Conservation (phyloP, 2,888 invertebrate genomes). For the Lasioglossum oenotherae region DNA sequence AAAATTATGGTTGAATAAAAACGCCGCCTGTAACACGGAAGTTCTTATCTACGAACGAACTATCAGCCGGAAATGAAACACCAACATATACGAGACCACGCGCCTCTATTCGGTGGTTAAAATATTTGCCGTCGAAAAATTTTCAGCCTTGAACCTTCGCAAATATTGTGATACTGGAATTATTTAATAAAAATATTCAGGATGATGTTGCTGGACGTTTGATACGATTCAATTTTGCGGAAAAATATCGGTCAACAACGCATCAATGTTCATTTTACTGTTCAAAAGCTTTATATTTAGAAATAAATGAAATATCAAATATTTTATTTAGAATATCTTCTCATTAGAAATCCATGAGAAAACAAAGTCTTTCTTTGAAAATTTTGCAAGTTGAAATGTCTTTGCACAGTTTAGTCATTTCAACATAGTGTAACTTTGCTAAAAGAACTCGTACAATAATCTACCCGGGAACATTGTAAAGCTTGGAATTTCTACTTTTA, state of each 20-base stretch:
- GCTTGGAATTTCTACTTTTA: neutral
- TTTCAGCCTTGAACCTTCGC: neutral
- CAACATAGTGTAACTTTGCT: neutral
- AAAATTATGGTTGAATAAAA: slow-evolving; percentile 28
- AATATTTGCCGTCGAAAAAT: slow-evolving; percentile 1
- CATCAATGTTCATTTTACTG: neutral
- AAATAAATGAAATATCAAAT: neutral
- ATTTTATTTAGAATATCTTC: neutral
- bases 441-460: neutral
- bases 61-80: slow-evolving; percentile 35
- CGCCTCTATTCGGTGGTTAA: slow-evolving; percentile 2
- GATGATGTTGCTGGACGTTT: neutral
- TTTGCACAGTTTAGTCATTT: neutral
- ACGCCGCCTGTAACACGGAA: slow-evolving; percentile 29
- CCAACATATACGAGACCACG: slow-evolving; percentile 8
- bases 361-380: neutral
- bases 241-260: neutral
- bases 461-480: neutral
- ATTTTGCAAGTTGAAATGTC: neutral
- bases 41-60: slow-evolving; percentile 41
- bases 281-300: neutral
- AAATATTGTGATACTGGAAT: neutral
- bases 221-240: neutral
- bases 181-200: neutral
- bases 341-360: neutral